Base-by-base conservation (phyloP, 2,888 invertebrate genomes). In the Drosophila pegasa region DNA sequence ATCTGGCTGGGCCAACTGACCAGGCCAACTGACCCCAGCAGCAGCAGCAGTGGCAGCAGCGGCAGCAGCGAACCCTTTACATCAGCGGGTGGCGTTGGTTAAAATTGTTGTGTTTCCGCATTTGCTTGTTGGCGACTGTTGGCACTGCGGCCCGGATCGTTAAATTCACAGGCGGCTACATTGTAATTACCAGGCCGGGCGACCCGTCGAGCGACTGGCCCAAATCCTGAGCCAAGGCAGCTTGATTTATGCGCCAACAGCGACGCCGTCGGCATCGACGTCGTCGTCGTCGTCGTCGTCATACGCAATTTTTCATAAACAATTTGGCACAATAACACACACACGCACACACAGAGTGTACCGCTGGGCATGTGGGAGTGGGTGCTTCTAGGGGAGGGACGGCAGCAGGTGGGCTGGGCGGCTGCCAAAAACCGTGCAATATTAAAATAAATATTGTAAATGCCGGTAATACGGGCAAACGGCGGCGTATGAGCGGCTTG, bases 151-250 rank as follows among this genome's bases (percentile, higher is more conserved):
- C 58, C 61, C 61, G 71, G 80, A 78, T 82, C 86, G 88, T 86
- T 89, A 86, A 87, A 87, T 82, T 89, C 89, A 85, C 89, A 82
- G 87, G 86, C 89, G 85, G 89, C 87, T 82, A 87, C 89, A 89
- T 78, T 80, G 88, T 87, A 87, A 87, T 87, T 87, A 87, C 86
- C 88, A 69, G 72, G 14, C 54, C 33, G 16, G 41, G 55, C 63
- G 31, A 75, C 61, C 70, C 87, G 75, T 59, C 70, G 48, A 78
- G 76, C 67, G 62, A 68, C 64, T 72, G 80, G 80, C 83, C 87
- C 83, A 84, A 84, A 84, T 84, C 83, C 83, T 84, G 66, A 63
- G 72, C 69, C 88, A 83, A 83, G 88, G 78, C 81, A 71, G 64
- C 84, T 78, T 85, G 87, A 88, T 87, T 85, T 88, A 88, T 85